A percentile compares a stretch with the other conserved stretches of the same genome.
These are phyloP conservation scores for Patiria miniata DNA, from an alignment of 35 echinoderm and acorn worm species.

Conservation along the genomic window DNA sequence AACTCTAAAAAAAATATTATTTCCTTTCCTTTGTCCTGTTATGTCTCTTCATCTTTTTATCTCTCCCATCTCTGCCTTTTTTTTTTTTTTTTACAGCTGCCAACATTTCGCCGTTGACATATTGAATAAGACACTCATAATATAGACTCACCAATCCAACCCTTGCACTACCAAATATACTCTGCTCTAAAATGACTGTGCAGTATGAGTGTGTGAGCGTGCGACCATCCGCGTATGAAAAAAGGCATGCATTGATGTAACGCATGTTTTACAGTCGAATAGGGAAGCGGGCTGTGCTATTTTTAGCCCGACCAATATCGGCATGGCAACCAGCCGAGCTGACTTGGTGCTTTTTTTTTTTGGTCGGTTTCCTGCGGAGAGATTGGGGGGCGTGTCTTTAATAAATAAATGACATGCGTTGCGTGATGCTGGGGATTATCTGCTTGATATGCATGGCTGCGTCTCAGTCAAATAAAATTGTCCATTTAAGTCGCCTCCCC, in stretches of 20 bases:
- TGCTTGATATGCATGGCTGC: background rate
- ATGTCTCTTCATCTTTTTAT: background rate
- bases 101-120: background rate
- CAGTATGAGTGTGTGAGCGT: background rate
- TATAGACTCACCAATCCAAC: no score
- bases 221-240: slow-evolving; percentile 3
- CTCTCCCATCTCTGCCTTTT: background rate
- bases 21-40: no score
- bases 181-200: background rate
- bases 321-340: slow-evolving; percentile 26
- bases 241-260: slow-evolving; percentile 19
- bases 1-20: no score
- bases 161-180: background rate
- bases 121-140: background rate
- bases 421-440: background rate
- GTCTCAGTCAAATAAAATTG: slow-evolving; percentile 16
- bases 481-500: no score
- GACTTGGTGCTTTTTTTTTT: slow-evolving; percentile 17
- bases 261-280: slow-evolving; percentile 24
- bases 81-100: background rate
- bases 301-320: slow-evolving; percentile 24
- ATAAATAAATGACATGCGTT: background rate
- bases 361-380: no score
- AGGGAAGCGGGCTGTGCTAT: slow-evolving; percentile 23
- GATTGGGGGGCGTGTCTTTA: slow-evolving; percentile 21